phyloP scores from a whole-genome alignment of 2,888 invertebrate genomes.

The Diarsia rubi region DNA sequence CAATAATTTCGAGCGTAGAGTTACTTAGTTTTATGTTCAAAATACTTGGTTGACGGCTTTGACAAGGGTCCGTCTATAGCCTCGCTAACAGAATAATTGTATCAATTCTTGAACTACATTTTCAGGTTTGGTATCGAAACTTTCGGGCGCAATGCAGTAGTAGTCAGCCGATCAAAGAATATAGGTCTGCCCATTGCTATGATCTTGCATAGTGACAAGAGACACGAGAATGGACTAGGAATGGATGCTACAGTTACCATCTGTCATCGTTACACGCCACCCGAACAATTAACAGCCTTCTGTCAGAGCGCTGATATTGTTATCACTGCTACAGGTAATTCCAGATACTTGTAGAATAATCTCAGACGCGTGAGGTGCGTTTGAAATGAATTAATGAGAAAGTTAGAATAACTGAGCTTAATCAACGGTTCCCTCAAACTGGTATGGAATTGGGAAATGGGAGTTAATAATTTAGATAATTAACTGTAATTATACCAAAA shows the following conservation, averaged over 20 bases:
- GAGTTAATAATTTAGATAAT: neutral
- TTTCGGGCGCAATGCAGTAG: conserved; percentile 96
- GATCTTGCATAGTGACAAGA: conserved; percentile 94
- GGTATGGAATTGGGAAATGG: neutral
- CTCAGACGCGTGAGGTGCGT: neutral
- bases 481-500: neutral
- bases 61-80: too few species aligned
- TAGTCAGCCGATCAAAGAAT: conserved; percentile 97
- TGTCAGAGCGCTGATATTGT: conserved; percentile 95
- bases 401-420: neutral
- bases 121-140: conserved; percentile 92
- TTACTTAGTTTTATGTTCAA: too few species aligned
- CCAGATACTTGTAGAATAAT: neutral
- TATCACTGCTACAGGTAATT: conserved; percentile 93
- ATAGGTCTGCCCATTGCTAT: conserved; percentile 97
- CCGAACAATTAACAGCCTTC: conserved; percentile 93
- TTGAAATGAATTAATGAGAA: neutral
- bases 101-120: conserved; percentile 49
- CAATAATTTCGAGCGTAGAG: too few species aligned
- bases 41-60: too few species aligned
- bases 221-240: conserved; percentile 92
- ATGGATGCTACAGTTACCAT: conserved; percentile 97
- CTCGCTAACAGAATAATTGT: too few species aligned
- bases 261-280: conserved; percentile 97
- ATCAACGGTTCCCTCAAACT: neutral